Evolutionary conservation across 2,797 vertebrate species (phyloP).

Genomic region (Uromys caudimaculatus): DNA sequence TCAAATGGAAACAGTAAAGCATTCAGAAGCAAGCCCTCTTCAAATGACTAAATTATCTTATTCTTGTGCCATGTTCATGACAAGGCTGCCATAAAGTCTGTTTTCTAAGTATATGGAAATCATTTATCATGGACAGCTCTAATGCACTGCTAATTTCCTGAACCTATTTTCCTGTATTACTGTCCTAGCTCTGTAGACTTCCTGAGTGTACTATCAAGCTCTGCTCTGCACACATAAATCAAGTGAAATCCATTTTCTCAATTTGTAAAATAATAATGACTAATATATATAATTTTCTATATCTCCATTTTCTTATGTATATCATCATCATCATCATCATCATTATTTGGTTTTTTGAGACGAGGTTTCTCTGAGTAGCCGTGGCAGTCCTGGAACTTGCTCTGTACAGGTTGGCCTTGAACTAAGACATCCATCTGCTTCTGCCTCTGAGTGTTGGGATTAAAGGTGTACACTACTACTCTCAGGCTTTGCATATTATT

Average conservation of each 20-base stretch:
- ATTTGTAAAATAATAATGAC: slow-evolving; percentile 41
- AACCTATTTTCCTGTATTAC: neutral
- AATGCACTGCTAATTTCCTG: neutral
- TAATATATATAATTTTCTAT: neutral
- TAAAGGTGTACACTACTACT: neutral
- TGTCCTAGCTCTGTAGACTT: neutral
- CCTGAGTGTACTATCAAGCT: slow-evolving; percentile 15
- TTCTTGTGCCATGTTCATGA: slow-evolving; percentile 1
- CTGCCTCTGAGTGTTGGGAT: neutral
- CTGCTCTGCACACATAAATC: slow-evolving; percentile 32
- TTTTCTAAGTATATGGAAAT: neutral
- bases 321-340: neutral
- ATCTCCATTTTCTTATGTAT: slow-evolving; percentile 13
- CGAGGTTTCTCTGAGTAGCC: neutral
- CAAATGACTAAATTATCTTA: slow-evolving; percentile 40
- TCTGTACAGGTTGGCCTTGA: neutral
- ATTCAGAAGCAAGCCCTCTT: slow-evolving; percentile 20
- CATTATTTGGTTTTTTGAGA: neutral
- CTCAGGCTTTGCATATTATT: neutral
- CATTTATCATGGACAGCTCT: neutral
- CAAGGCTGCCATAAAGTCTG: neutral
- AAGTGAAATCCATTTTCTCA: slow-evolving; percentile 40
- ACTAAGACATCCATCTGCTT: neutral
- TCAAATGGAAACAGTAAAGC: slow-evolving; percentile 7
- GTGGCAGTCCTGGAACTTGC: neutral